These are phyloP conservation scores for Crocidura indochinensis DNA, from an alignment of 2,797 vertebrate genomes.

Conservation along the genomic window DNA sequence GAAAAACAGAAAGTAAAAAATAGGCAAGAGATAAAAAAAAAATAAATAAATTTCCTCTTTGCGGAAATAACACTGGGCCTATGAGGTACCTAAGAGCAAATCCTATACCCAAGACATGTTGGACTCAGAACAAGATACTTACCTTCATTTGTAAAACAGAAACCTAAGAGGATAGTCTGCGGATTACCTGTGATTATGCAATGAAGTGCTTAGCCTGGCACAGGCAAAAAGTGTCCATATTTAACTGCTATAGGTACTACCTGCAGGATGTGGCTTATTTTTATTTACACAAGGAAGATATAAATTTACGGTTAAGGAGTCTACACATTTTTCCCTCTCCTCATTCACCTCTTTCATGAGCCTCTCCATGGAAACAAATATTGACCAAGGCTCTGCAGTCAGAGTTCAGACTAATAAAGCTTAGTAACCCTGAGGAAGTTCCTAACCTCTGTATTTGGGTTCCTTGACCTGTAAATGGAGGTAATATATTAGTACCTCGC, in stretches of 20 bases:
- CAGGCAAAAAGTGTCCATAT: slow-evolving; percentile 29
- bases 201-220: background rate
- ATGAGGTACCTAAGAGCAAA: background rate
- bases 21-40: too few species aligned
- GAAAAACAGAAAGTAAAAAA: too few species aligned
- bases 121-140: slow-evolving; percentile 51
- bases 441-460: slow-evolving; percentile 64
- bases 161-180: slow-evolving; percentile 19
- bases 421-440: slow-evolving; percentile 33
- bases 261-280: background rate
- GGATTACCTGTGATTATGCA: background rate
- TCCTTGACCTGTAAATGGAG: background rate
- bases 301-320: background rate
- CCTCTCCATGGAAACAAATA: slow-evolving; percentile 34
- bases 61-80: background rate
- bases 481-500: too few species aligned
- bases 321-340: background rate
- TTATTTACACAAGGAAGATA: slow-evolving; percentile 52
- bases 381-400: slow-evolving; percentile 7
- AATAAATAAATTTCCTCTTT: too few species aligned
- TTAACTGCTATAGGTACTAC: slow-evolving; percentile 17
- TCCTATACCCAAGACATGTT: background rate
- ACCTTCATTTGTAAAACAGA: slow-evolving; percentile 53
- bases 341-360: slow-evolving; percentile 14
- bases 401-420: slow-evolving; percentile 44